Evolutionary conservation across 2,797 vertebrate species (phyloP), one percentile per base, ranked within the genome.

Genomic region (Rachycentron canadum): DNA sequence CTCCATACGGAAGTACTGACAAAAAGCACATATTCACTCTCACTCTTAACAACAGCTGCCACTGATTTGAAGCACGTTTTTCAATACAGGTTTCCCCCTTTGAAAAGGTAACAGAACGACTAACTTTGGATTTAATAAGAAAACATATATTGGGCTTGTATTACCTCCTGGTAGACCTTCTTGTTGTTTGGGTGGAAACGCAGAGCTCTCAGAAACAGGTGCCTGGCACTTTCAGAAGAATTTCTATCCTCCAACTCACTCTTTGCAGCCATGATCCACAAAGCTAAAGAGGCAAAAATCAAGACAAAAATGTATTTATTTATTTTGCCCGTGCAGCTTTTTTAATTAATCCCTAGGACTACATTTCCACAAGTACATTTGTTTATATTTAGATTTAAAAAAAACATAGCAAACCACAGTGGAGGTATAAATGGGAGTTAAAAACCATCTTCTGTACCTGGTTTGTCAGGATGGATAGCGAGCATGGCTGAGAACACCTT

Each of bases 251-350:
- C 98, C 94, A 99, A 95, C 91, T 99, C 98, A 93, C 96, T 97
- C 83, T 99, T 99, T 70, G 98, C 98, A 5, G 98, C 98, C 97
- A 99, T 97, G 81, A 99, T 97, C 98, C 98, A 99, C 79, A 99
- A 83, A 16, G 94, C 98, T 98, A 26, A 10, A 75, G 32, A 30
- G 3, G 3, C 5, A 30, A 9, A 45, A 13, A 2, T 0, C 53
- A 34, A 45, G 17, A 64, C 2, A 60, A 21, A 17, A 59, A 64
- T 14, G 25, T 12, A 1, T 2, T 55, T 21, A 28, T 45, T n/a
- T 8, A 4, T 23, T 68, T 40, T 23, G 41, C 5, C 32, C 21
- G 11, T 11, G 45, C 21, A 8, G 1, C 7, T 17, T 47, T 47
- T n/a, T 47, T 47, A n/a, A 23, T 25, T 52, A 13, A 25, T 26